Percentiles rank a stretch among this genome's conserved stretches.
Evolutionary conservation across 2,888 invertebrate genomes (phyloP).

Genomic region (Machimus atricapillus): DNA sequence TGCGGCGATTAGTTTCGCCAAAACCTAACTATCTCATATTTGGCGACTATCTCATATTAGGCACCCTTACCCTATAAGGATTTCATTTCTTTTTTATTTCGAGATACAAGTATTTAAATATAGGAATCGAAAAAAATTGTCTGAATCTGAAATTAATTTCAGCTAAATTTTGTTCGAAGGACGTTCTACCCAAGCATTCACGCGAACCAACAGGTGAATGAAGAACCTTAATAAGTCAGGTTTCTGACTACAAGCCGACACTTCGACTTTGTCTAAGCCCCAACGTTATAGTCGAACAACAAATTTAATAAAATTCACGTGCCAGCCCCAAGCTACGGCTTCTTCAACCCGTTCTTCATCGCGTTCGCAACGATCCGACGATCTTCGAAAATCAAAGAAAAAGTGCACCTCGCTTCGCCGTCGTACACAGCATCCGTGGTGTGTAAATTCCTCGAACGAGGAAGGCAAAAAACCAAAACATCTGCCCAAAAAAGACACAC

Average conservation of each 20-base stretch:
- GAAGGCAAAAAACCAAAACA: constrained; percentile 22
- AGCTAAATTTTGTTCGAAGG: no score
- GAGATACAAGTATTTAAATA: no score
- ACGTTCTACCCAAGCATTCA: background rate
- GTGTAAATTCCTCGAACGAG: background rate
- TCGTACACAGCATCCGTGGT: background rate
- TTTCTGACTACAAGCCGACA: background rate
- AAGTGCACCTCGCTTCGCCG: background rate
- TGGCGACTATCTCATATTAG: no score
- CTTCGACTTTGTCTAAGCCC: background rate
- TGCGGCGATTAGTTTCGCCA: no score
- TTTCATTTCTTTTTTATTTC: no score
- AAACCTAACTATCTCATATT: no score
- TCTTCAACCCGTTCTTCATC: background rate
- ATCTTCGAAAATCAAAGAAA: background rate
- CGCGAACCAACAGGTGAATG: background rate
- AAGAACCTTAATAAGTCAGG: background rate
- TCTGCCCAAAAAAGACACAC: constrained; percentile 8
- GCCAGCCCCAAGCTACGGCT: background rate
- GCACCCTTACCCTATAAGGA: no score
- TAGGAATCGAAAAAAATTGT: no score
- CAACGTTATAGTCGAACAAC: background rate
- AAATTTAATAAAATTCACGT: background rate
- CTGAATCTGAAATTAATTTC: no score
- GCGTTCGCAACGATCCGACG: background rate